Evolutionary conservation across 2,888 invertebrate species (phyloP).

Genomic region (Timema podura): DNA sequence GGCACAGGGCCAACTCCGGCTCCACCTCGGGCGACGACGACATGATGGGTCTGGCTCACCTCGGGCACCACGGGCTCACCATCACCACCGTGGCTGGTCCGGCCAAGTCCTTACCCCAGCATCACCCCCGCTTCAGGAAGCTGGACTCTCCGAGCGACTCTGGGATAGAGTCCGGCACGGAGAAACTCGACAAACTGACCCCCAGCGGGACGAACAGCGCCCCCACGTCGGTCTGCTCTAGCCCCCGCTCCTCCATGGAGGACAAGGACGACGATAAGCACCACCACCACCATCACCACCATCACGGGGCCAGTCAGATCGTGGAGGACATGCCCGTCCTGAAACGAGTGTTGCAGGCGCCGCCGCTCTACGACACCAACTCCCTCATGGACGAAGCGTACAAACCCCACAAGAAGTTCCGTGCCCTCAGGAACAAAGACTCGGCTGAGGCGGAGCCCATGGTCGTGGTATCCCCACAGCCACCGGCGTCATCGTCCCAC

Average conservation of each 20-base stretch:
- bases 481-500: conserved; percentile 27
- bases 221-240: conserved; percentile 76
- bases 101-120: conserved; percentile 25
- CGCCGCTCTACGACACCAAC: conserved; percentile 85
- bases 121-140: conserved; percentile 52
- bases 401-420: conserved; percentile 93
- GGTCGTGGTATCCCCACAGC: conserved; percentile 38
- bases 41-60: conserved; percentile 59
- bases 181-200: conserved; percentile 71
- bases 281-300: conserved; percentile 25
- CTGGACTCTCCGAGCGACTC: conserved; percentile 90
- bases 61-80: conserved; percentile 68
- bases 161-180: conserved; percentile 89
- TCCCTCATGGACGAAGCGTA: conserved; percentile 92
- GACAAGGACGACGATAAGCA: conserved; percentile 68
- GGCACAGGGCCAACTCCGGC: conserved; percentile 70
- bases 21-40: conserved; percentile 77
- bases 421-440: conserved; percentile 73
- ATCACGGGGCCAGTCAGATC: conserved; percentile 37
- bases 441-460: conserved; percentile 74
- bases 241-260: conserved; percentile 72
- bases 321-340: conserved; percentile 91
- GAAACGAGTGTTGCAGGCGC: conserved; percentile 87
- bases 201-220: conserved; percentile 59
- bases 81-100: conserved; percentile 61